Evolutionary conservation across 2,888 invertebrate genomes (phyloP).

Genomic region (Eupithecia insigniata): DNA sequence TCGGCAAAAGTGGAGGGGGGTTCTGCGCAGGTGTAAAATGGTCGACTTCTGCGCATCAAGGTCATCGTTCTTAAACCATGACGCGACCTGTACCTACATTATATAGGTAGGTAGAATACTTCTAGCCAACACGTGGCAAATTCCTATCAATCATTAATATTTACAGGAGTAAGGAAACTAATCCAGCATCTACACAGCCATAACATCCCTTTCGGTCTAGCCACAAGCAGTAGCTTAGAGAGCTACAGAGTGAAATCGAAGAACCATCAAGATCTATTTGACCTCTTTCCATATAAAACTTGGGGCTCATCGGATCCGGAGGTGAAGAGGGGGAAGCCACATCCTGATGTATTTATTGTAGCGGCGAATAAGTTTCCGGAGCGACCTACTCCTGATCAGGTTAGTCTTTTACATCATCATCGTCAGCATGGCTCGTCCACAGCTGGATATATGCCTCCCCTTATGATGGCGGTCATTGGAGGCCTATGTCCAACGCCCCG

Average conservation of each 20-base stretch:
- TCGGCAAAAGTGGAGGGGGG: no score
- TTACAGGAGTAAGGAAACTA: constrained; percentile 89
- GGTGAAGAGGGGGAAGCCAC: constrained; percentile 93
- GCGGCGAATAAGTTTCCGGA: constrained; percentile 89
- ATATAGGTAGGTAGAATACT: no score
- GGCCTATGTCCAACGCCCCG: not conserved
- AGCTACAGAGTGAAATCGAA: constrained; percentile 88
- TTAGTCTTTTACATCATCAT: constrained; percentile 46
- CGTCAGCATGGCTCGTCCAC: no score
- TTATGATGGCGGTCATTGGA: not conserved
- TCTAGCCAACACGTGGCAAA: not conserved
- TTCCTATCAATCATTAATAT: not conserved
- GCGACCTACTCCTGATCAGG: constrained; percentile 84
- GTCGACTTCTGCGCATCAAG: no score
- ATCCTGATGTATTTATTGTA: constrained; percentile 93
- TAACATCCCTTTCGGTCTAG: constrained; percentile 92
- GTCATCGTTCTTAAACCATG: no score
- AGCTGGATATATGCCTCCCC: no score
- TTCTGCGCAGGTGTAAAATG: no score
- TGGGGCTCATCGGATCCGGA: constrained; percentile 92
- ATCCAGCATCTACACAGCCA: constrained; percentile 88
- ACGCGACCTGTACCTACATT: no score
- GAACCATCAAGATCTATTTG: constrained; percentile 87
- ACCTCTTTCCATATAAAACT: constrained; percentile 88
- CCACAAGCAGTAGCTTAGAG: constrained; percentile 91